These are phyloP conservation scores for Globicephala melas DNA, from an alignment of 2,113 vertebrate genomes.

Conservation along the genomic window DNA sequence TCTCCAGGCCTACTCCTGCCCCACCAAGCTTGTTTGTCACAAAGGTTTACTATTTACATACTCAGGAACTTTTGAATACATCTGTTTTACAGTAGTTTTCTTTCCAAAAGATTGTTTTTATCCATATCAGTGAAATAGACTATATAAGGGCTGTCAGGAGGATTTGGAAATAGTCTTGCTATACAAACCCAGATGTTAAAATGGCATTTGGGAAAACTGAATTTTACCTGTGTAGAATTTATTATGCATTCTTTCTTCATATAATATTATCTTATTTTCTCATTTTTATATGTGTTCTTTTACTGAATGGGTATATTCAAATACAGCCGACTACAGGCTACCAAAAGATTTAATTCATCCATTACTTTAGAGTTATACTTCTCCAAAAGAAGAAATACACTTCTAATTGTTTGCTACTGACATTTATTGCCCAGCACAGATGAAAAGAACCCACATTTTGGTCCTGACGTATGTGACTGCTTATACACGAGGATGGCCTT, in stretches of 20 bases:
- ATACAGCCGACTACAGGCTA: not conserved
- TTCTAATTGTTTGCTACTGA: not conserved
- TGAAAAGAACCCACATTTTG: not conserved
- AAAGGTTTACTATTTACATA: slow-evolving; percentile 12
- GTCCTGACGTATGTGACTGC: not conserved
- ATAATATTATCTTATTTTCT: not conserved
- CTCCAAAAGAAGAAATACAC: not conserved
- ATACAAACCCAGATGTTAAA: slow-evolving; percentile 44
- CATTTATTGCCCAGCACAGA: not conserved
- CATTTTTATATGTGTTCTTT: not conserved
- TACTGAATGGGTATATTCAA: not conserved
- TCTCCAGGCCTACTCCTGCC: not conserved
- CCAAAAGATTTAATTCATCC: not conserved
- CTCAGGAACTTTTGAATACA: slow-evolving; percentile 10
- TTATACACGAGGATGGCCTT: not conserved
- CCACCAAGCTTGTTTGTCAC: not conserved
- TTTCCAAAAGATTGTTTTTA: slow-evolving; percentile 18
- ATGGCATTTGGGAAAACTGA: slow-evolving; percentile 40
- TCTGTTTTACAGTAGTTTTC: slow-evolving; percentile 24
- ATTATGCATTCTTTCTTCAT: not conserved
- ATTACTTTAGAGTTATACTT: not conserved
- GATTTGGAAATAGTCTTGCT: slow-evolving; percentile 45
- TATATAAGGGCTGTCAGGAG: slow-evolving; percentile 46
- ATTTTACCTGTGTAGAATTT: slow-evolving; percentile 54
- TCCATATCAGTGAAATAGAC: slow-evolving; percentile 33